These are phyloP conservation scores for Molorchus minor DNA, from an alignment of 2,888 invertebrate genomes.

Conservation along the genomic window DNA sequence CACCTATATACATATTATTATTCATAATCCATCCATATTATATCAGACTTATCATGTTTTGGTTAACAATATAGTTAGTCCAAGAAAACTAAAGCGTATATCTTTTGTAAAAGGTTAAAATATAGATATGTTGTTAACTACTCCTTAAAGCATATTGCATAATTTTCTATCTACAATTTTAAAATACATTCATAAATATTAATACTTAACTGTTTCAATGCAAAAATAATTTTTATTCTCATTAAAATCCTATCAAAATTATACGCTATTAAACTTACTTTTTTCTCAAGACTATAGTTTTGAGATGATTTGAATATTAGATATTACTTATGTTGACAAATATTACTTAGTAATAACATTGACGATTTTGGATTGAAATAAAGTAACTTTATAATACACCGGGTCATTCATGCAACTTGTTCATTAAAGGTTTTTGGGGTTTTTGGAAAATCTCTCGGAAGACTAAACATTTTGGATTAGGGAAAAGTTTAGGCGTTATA, in stretches of 20 bases:
- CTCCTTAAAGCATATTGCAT: conserved; percentile 48
- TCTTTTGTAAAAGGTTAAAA: conserved; percentile 35
- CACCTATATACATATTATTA: conserved; percentile 43
- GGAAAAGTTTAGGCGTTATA: too few relatives aligned
- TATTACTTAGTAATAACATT: too few relatives aligned
- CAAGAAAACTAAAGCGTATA: conserved; percentile 43
- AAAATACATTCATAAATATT: conserved; percentile 39
- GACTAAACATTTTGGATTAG: too few relatives aligned
- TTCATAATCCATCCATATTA: conserved; percentile 41
- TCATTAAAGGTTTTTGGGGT: too few relatives aligned
- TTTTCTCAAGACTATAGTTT: neutral
- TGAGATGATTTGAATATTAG: too few relatives aligned
- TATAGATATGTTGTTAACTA: conserved; percentile 50
- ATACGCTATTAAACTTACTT: conserved; percentile 32
- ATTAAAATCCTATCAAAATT: conserved; percentile 38
- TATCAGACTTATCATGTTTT: conserved; percentile 45
- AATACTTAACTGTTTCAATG: conserved; percentile 39
- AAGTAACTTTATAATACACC: too few relatives aligned
- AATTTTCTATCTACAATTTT: conserved; percentile 36
- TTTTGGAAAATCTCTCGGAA: too few relatives aligned
- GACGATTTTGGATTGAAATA: too few relatives aligned
- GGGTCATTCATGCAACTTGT: too few relatives aligned
- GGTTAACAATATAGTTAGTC: conserved; percentile 37
- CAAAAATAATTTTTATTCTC: conserved; percentile 42
- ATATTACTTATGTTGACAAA: too few relatives aligned